phyloP scores from a whole-genome alignment of 2,888 invertebrate genomes.

The Tinea trinotella region DNA sequence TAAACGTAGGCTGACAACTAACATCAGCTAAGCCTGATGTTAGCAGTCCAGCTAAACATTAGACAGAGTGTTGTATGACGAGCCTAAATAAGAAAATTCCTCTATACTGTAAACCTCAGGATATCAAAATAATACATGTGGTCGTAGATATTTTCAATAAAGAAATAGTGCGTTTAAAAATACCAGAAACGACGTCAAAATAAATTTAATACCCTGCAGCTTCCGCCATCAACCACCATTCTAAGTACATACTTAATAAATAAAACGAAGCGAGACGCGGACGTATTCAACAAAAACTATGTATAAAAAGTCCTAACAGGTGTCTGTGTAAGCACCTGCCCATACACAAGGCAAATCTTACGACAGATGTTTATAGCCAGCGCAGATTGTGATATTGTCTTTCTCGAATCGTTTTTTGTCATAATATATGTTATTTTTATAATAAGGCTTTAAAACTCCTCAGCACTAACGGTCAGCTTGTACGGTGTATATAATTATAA shows the following conservation, averaged over 20 bases:
- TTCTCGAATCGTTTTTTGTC: conserved; percentile 11
- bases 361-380: conserved; percentile 39
- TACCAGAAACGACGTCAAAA: conserved; percentile 1
- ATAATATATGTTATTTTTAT: conserved; percentile 12
- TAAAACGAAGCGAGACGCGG: conserved; percentile 6
- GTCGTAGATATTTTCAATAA: too few species aligned
- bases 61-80: too few species aligned
- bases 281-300: conserved; percentile 6
- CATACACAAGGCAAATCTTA: conserved; percentile 24
- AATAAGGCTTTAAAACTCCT: neutral
- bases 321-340: conserved; percentile 47
- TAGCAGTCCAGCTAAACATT: too few species aligned
- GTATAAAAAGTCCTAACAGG: conserved; percentile 55
- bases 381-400: conserved; percentile 18
- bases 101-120: too few species aligned
- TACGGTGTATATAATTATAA: neutral
- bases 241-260: conserved; percentile 4
- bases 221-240: neutral
- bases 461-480: neutral
- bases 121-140: too few species aligned
- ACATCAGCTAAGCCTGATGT: too few species aligned
- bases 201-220: neutral
- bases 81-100: too few species aligned
- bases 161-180: neutral
- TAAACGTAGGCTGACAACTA: too few species aligned